Evolutionary conservation across 1,140 invertebrate species (phyloP).

Genomic region (Musca vetustissima): DNA sequence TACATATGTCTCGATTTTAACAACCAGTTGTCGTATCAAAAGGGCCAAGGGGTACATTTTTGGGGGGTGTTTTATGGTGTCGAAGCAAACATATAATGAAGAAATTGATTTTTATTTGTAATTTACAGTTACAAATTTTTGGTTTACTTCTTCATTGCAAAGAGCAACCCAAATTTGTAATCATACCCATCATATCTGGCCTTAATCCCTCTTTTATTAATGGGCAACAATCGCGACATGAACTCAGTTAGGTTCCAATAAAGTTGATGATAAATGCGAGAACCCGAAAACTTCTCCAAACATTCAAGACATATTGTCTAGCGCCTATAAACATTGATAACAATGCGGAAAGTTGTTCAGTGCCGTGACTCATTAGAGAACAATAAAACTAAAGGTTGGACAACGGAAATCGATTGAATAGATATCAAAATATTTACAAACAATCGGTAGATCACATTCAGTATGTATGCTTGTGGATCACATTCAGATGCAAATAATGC

Average conservation of each 20-base stretch:
- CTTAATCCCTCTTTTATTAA: too few relatives aligned
- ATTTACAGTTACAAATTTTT: conserved; percentile 10
- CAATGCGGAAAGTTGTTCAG: background rate
- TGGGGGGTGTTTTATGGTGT: background rate
- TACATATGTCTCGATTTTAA: conserved; percentile 49
- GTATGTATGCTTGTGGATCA: too few relatives aligned
- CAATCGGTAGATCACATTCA: background rate
- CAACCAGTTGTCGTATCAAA: background rate
- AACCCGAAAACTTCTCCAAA: background rate
- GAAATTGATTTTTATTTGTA: too few relatives aligned
- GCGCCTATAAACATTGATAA: background rate
- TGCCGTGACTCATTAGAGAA: conserved; percentile 27
- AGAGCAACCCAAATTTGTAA: too few relatives aligned
- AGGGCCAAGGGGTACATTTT: background rate
- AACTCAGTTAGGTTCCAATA: background rate
- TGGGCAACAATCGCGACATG: too few relatives aligned
- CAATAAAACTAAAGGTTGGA: conserved; percentile 25
- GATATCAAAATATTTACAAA: conserved; percentile 27
- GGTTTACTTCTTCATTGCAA: too few relatives aligned
- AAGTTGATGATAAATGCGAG: conserved; percentile 13
- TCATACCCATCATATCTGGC: too few relatives aligned
- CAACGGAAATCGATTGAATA: conserved; percentile 26
- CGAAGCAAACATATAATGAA: conserved; percentile 25
- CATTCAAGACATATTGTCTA: background rate
- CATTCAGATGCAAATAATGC: conserved; percentile 7